These are phyloP conservation scores for Chionoecetes opilio DNA, from an alignment of 1,140 invertebrate species.

Conservation along the genomic window DNA sequence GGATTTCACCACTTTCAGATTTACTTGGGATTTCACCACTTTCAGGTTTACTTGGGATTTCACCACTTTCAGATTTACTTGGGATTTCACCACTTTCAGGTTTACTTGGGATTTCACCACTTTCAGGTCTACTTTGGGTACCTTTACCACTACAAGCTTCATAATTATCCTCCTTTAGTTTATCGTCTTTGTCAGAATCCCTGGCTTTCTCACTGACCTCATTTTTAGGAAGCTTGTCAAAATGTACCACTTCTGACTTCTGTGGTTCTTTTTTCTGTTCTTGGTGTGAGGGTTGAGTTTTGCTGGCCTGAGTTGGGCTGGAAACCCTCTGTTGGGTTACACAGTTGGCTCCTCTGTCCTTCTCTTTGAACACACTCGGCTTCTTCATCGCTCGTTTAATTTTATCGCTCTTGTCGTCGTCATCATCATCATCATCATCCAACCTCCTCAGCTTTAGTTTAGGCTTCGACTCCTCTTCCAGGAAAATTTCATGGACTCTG, in stretches of 20 bases:
- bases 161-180: background rate
- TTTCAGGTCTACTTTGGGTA: too few species aligned
- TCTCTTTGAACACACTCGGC: background rate
- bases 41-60: too few species aligned
- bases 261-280: background rate
- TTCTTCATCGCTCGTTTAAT: background rate
- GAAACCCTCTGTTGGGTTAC: background rate
- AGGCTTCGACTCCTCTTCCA: slow-evolving; percentile 55
- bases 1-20: too few species aligned
- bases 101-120: too few species aligned
- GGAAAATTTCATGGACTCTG: slow-evolving; percentile 57
- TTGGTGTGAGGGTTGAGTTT: background rate
- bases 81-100: too few species aligned
- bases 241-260: background rate
- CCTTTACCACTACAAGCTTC: background rate
- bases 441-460: slow-evolving; percentile 43
- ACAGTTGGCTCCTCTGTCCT: background rate
- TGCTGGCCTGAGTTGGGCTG: background rate
- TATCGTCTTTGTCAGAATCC: background rate
- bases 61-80: too few species aligned
- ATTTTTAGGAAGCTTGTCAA: background rate
- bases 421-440: slow-evolving; percentile 63
- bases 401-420: too few species aligned
- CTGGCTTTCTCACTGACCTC: background rate
- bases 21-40: too few species aligned